A percentile compares a stretch with the other conserved stretches of the same genome.
phyloP scores from a whole-genome alignment of 2,888 invertebrate genomes.

The Nemapogon koenigi region DNA sequence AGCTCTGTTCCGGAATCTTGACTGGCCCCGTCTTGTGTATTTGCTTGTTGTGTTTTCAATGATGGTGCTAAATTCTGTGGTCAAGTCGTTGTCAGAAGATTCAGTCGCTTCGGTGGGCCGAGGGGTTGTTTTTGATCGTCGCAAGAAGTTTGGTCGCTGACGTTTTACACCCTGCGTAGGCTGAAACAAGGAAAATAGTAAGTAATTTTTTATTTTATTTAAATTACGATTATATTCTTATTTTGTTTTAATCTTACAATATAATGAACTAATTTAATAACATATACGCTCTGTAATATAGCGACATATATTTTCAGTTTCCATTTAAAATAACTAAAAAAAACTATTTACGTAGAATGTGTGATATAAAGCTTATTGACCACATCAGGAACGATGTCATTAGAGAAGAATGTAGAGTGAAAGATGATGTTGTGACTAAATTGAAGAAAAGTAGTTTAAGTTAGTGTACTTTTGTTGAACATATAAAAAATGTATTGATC shows the following conservation, averaged over 20 bases:
- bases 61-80: slow-evolving; percentile 21
- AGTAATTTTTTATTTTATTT: slow-evolving; percentile 17
- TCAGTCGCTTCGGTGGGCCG: slow-evolving; percentile 33
- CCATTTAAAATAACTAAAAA: background rate
- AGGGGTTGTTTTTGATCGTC: slow-evolving; percentile 47
- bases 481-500: too few species aligned
- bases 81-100: slow-evolving; percentile 25
- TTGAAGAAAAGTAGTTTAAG: too few species aligned
- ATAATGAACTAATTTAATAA: background rate
- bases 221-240: too few species aligned
- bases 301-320: background rate
- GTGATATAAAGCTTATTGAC: too few species aligned
- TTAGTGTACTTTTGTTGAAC: too few species aligned
- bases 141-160: slow-evolving; percentile 35
- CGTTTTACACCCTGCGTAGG: slow-evolving; percentile 37
- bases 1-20: slow-evolving; percentile 27
- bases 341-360: too few species aligned
- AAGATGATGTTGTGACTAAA: too few species aligned
- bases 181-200: slow-evolving; percentile 21
- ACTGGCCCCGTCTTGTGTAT: slow-evolving; percentile 29
- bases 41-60: slow-evolving; percentile 27
- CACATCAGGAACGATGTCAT: too few species aligned
- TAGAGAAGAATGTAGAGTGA: too few species aligned
- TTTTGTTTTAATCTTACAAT: too few species aligned
- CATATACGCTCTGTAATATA: background rate